Evolutionary conservation across 1,140 invertebrate genomes (phyloP).

Genomic region (Goniozus legneri): DNA sequence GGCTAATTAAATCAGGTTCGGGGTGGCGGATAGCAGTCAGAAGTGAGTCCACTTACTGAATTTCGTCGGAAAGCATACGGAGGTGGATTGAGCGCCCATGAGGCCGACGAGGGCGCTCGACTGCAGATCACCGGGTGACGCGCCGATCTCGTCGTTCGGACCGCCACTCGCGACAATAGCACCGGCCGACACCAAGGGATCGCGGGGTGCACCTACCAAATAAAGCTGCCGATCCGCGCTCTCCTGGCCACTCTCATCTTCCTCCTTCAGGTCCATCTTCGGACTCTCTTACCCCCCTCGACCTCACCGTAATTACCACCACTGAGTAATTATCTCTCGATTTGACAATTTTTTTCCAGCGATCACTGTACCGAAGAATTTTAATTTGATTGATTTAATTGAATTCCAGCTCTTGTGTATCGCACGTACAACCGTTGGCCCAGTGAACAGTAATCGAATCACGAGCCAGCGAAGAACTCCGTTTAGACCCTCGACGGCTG

Average conservation of each 20-base stretch:
- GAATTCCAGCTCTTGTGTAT: too few species aligned
- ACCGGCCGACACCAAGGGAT: conserved; percentile 43
- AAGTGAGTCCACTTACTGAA: conserved; percentile 52
- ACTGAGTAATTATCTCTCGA: too few species aligned
- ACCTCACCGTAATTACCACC: too few species aligned
- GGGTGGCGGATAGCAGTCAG: conserved; percentile 17
- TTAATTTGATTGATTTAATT: too few species aligned
- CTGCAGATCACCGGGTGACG: conserved; percentile 40
- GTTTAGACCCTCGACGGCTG: conserved; percentile 25
- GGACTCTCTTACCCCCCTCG: too few species aligned
- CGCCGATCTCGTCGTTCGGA: conserved; percentile 38
- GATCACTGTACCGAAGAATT: too few species aligned
- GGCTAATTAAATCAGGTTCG: conserved; percentile 45
- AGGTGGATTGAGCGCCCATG: conserved; percentile 48
- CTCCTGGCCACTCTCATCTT: conserved; percentile 38
- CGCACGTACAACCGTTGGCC: too few species aligned
- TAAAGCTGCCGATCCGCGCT: conserved; percentile 39
- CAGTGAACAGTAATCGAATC: too few species aligned
- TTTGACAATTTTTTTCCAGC: too few species aligned
- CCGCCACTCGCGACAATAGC: conserved; percentile 33
- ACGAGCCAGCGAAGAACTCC: conserved; percentile 21
- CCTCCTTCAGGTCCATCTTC: conserved; percentile 47
- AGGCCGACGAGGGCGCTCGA: conserved; percentile 43
- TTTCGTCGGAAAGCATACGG: conserved; percentile 52
- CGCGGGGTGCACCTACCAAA: conserved; percentile 40